phyloP scores from a whole-genome alignment of 2,113 vertebrate species.

The Megalops atlanticus region DNA sequence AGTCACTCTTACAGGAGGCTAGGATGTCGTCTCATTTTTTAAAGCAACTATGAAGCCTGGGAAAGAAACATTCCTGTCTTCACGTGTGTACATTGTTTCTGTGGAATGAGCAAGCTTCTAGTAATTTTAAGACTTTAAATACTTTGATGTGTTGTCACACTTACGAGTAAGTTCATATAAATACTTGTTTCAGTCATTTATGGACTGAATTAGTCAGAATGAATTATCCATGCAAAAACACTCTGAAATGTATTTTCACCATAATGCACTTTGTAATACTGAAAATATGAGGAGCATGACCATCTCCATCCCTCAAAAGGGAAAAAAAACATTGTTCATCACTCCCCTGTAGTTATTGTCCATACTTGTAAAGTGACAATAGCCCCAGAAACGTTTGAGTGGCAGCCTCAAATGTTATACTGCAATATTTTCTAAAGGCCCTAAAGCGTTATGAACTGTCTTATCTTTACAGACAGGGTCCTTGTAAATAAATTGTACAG shows the following conservation, averaged over 20 bases:
- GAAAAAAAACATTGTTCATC: too few species aligned
- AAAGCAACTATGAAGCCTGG: neutral
- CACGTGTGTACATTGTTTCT: neutral
- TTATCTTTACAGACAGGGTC: conserved; percentile 1
- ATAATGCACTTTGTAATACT: too few species aligned
- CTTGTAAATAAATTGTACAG: conserved; percentile 15
- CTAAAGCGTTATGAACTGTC: neutral
- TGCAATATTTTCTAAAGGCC: neutral
- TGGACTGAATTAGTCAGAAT: too few species aligned
- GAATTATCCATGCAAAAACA: too few species aligned
- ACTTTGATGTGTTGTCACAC: neutral
- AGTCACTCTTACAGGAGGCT: neutral
- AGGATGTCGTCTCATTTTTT: neutral
- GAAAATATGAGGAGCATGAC: too few species aligned
- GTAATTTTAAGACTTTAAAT: neutral
- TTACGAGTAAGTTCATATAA: too few species aligned
- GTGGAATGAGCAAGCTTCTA: neutral
- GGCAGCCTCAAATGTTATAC: neutral
- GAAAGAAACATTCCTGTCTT: too few species aligned
- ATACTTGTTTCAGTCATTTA: too few species aligned
- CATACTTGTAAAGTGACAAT: neutral
- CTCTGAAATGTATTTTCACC: too few species aligned
- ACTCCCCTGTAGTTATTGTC: too few species aligned
- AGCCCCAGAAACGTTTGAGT: neutral
- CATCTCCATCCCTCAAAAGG: too few species aligned